These are phyloP conservation scores for Rhizomys pruinosus DNA, from an alignment of 2,113 vertebrate genomes.

Conservation along the genomic window DNA sequence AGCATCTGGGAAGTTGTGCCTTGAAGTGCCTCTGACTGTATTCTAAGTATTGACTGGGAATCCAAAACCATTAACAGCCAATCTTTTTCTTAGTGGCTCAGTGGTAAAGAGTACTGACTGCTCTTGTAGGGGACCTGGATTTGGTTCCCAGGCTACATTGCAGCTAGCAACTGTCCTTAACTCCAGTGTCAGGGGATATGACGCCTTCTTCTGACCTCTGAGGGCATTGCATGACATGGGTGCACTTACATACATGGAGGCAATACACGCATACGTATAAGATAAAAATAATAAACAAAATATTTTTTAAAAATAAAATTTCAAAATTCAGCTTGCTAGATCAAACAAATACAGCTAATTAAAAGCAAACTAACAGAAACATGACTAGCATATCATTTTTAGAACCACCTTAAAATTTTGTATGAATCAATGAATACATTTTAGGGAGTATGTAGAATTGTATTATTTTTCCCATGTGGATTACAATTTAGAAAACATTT, in stretches of 20 bases:
- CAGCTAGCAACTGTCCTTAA: too few species aligned
- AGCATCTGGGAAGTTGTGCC: neutral
- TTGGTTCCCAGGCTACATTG: too few species aligned
- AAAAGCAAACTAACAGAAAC: slow-evolving; percentile 46
- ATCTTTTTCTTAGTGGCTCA: neutral
- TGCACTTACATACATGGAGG: too few species aligned
- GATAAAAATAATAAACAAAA: too few species aligned
- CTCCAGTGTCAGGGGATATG: too few species aligned
- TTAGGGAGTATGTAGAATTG: neutral
- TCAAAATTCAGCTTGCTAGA: neutral
- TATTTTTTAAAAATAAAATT: slow-evolving; percentile 32
- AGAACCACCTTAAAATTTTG: neutral
- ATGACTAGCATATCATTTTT: slow-evolving; percentile 5
- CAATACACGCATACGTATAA: too few species aligned
- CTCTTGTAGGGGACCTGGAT: too few species aligned
- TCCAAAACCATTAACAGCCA: slow-evolving; percentile 3
- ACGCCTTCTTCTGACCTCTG: too few species aligned
- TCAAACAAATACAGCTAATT: slow-evolving; percentile 24
- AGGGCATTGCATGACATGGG: too few species aligned
- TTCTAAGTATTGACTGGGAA: neutral
- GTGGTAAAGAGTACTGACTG: too few species aligned
- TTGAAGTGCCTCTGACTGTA: neutral
- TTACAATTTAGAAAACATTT: slow-evolving; percentile 48
- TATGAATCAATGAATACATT: slow-evolving; percentile 41
- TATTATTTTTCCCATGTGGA: slow-evolving; percentile 35